Evolutionary conservation across 2,888 invertebrate species (phyloP).

Genomic region (Copidosoma aretas): DNA sequence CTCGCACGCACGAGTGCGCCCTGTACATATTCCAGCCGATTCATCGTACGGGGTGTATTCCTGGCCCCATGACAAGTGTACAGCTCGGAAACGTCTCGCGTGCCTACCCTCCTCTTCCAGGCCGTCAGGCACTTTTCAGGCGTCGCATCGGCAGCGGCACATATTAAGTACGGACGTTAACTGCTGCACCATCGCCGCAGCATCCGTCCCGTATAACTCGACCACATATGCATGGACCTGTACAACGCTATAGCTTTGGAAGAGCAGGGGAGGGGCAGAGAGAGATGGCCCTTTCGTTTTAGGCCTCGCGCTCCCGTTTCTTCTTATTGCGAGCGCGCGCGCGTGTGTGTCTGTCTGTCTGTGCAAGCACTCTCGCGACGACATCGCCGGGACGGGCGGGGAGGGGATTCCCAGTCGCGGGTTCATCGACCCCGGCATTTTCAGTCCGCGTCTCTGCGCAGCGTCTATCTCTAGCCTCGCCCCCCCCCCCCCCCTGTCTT

Average conservation of each 20-base stretch:
- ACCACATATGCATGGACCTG: not conserved
- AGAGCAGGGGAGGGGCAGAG: not conserved
- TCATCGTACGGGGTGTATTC: too few relatives aligned
- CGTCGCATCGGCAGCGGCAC: not conserved
- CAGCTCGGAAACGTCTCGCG: not conserved
- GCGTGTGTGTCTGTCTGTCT: not conserved
- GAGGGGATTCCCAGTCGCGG: slow-evolving; percentile 12
- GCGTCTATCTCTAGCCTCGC: too few relatives aligned
- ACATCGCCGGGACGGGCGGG: not conserved
- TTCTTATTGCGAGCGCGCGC: slow-evolving; percentile 24
- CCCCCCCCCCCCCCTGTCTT: slow-evolving; percentile 13
- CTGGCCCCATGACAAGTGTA: not conserved
- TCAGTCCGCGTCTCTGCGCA: slow-evolving; percentile 20
- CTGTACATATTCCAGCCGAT: too few relatives aligned
- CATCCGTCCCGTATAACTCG: not conserved
- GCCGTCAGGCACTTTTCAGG: not conserved
- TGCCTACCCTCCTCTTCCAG: not conserved
- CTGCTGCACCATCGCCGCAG: not conserved
- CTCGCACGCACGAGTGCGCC: too few relatives aligned
- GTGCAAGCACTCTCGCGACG: not conserved
- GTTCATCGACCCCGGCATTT: slow-evolving; percentile 33
- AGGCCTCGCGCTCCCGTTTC: slow-evolving; percentile 6
- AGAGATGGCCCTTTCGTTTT: slow-evolving; percentile 1
- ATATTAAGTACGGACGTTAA: not conserved
- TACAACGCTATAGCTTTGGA: not conserved